Evolutionary conservation across 2,797 vertebrate species (phyloP), one percentile per base, ranked within the genome.

Genomic region (Phoeniculus purpureus): DNA sequence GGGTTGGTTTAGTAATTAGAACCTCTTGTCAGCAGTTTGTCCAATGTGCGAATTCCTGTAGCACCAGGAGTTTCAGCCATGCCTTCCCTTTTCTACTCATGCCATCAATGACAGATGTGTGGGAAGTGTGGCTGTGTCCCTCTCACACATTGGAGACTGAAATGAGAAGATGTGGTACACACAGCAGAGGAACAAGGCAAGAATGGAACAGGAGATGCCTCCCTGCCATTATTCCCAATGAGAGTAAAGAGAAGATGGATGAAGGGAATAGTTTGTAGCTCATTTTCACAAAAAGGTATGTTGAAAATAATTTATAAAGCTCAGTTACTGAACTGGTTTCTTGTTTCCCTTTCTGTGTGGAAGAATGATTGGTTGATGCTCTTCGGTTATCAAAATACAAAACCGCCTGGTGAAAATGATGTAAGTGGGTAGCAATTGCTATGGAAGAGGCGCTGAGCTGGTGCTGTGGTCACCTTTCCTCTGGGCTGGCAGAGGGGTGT

Each of bases 81-180:
- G 51, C 54, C 18, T 92, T 86, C 55, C 52, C 17, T 68, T 75
- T 90, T 97, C 96, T 66, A 23, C 85, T 98, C 98, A 98, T 97
- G 94, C 76, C 66, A 3, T 72, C 66, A 80, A 84, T 84, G 50
- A 87, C 97, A 99, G 98, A 90, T 98, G 94, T 77, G 94, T 98
- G 87, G 98, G 98, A 89, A 96, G 96, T 0, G 96, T 99, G 84
- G 97, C 97, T 74, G 92, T 99, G 90, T 98, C 98, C 88, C 93
- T 98, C 68, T 97, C 97, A n/a, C 98, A 99, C 94, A 97, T 98
- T 37, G 93, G 89, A 95, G 90, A 94, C 60, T 97, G 94, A 97
- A 61, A 68, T 9, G 70, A 72, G 80, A 80, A 82, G 79, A 71
- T 8, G 17, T 0, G 4, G 37, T 5, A 10, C 71, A 25, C 0